Percentiles rank a stretch among this genome's conserved stretches.
Conservation (phyloP, 2,797 vertebrate genomes). For the Coregonus ussuriensis region DNA sequence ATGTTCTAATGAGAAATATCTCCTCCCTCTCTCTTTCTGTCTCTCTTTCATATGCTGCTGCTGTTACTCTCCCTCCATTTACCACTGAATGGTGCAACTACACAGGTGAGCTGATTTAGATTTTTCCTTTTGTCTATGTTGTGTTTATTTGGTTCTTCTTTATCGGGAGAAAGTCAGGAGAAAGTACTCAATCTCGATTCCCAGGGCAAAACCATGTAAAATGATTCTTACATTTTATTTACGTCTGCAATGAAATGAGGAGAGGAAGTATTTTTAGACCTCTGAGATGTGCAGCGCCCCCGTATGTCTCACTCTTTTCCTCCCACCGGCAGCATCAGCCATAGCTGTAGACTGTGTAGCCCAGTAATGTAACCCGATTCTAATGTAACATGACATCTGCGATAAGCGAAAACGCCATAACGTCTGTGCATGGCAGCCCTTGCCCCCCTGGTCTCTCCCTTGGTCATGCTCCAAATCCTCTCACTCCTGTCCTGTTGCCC, state of each 20-base stretch:
- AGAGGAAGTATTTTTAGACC: neutral
- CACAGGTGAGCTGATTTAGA: neutral
- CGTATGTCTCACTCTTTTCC: neutral
- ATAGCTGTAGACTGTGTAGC: neutral
- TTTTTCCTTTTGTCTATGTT: neutral
- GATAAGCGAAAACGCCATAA: too few species aligned
- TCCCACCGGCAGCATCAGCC: neutral
- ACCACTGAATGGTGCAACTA: neutral
- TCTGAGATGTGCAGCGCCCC: neutral
- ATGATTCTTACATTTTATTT: neutral
- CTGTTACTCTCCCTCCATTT: neutral
- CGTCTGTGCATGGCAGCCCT: too few species aligned
- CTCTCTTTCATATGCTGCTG: neutral
- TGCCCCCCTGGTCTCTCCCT: too few species aligned
- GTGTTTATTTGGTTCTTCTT: neutral
- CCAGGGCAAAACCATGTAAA: neutral
- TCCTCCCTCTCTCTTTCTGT: neutral
- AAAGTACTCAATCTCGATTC: neutral
- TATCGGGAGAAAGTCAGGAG: neutral
- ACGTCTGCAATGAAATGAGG: neutral
- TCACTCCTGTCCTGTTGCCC: too few species aligned
- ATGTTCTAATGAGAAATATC: neutral
- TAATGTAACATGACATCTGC: too few species aligned
- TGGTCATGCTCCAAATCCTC: too few species aligned
- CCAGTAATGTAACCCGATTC: too few species aligned